Base-by-base conservation (phyloP, 2,113 vertebrate species). In the Bubalus kerabau region DNA sequence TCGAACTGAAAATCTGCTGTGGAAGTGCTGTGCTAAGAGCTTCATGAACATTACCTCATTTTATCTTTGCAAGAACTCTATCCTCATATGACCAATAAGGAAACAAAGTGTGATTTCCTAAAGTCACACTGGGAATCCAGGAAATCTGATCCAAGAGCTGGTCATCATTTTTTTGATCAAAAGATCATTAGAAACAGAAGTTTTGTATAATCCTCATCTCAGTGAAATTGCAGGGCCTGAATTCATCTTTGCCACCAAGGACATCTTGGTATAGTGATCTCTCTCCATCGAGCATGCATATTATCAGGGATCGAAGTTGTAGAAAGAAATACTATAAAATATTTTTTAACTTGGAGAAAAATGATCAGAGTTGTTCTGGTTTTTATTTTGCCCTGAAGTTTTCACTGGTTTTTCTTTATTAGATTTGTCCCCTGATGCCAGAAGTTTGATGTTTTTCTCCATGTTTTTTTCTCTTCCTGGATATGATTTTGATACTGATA, bases 401-500 rank as follows among this genome's bases (percentile, higher is more conserved):
- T 97, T 87, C 57, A 64, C 48, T 60, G 17, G 2, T 92, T 91
- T 90, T 43, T 90, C 9, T 93, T 96, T 91, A 93, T 89, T 91
- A 94, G 19, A 91, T 92, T 91, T 97, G 76, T 76, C 46, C 57
- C 56, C 40, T 54, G 21, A 84, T 88, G 80, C 56, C 86, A 93
- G 95, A 97, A 94, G 43, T 94, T 80, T 84, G n/a, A 64, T 91
- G 26, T 60, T 97, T 96, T 57, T 13, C 10, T 90, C 14, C 24
- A 28, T 86, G 56, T 64, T 93, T 94, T 91, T 91, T 90, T 76
- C 48, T 93, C 48, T 91, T 89, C 2, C 59, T 14, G 7, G n/a
- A 89, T 64, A 97, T 96, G 64, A 59, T 93, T 95, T 97, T 97
- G 82, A 88, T 97, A 87, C 24, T 91, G 67, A 59, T 88, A 62